Evolutionary conservation across 92 coral and sea anemone genomes (phyloP).

Genomic region (Phenganax subtilis): DNA sequence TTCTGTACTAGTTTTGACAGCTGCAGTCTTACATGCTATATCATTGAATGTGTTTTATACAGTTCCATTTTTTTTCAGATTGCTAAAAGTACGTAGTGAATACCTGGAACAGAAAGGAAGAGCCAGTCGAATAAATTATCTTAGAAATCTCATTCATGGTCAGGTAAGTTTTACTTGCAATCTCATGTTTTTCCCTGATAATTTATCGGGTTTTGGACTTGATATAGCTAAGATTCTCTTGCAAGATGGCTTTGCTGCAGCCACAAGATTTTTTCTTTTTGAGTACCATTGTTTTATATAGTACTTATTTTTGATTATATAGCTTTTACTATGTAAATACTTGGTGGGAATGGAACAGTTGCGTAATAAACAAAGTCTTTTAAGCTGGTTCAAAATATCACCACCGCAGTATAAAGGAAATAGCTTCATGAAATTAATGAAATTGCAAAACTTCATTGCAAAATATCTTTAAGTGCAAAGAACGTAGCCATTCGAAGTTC

Average conservation of each 20-base stretch:
- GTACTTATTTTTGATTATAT: too few relatives aligned
- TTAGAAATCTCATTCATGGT: conserved; percentile 34
- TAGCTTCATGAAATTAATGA: too few relatives aligned
- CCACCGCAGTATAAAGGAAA: too few relatives aligned
- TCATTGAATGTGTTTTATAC: neutral
- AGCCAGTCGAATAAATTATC: conserved; percentile 10
- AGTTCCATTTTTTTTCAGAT: neutral
- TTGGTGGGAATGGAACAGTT: too few relatives aligned
- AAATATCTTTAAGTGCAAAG: too few relatives aligned
- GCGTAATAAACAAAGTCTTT: too few relatives aligned
- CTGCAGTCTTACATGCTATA: neutral
- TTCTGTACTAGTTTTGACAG: too few relatives aligned
- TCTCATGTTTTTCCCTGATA: neutral
- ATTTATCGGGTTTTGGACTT: neutral
- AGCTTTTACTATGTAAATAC: too few relatives aligned
- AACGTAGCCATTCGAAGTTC: too few relatives aligned
- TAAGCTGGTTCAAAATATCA: too few relatives aligned
- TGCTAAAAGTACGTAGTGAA: conserved; percentile 18
- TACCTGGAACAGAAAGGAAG: conserved; percentile 36
- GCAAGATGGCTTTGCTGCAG: neutral
- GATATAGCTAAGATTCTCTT: too few relatives aligned
- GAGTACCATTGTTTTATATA: neutral
- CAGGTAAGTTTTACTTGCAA: neutral
- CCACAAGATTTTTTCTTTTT: neutral
- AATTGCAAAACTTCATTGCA: too few relatives aligned